Percentiles rank a stretch among this genome's conserved stretches.
Conservation (phyloP, 2,888 invertebrate species). For the Tinea semifulvella region DNA sequence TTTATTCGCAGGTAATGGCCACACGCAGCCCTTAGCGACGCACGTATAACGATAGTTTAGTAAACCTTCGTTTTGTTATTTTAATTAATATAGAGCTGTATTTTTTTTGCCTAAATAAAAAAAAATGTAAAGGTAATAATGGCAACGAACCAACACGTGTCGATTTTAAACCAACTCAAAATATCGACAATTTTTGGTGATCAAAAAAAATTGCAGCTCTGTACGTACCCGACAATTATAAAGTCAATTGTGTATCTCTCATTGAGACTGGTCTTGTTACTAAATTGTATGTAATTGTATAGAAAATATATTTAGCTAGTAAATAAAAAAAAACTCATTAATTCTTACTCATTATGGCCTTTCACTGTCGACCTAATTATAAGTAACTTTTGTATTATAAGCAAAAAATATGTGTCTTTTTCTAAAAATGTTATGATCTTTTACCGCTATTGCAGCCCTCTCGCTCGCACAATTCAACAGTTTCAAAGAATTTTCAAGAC, state of each 20-base stretch:
- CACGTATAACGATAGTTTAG: slow-evolving; percentile 71
- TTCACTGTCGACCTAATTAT: slow-evolving; percentile 9
- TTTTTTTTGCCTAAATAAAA: no score
- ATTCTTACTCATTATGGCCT: slow-evolving; percentile 10
- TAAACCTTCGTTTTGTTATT: no score
- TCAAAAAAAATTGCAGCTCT: no score
- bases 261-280: slow-evolving; percentile 47
- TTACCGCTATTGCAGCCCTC: no score
- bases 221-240: slow-evolving; percentile 11
- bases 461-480: no score
- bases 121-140: no score
- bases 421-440: background rate
- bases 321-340: slow-evolving; percentile 4
- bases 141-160: no score
- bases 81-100: no score
- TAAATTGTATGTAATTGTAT: slow-evolving; percentile 16
- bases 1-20: slow-evolving; percentile 49
- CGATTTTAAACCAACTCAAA: background rate
- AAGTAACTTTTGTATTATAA: slow-evolving; percentile 8
- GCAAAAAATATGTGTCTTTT: slow-evolving; percentile 7
- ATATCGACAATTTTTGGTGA: no score
- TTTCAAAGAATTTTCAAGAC: no score
- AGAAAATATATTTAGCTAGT: slow-evolving; percentile 2
- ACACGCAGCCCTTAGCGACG: slow-evolving; percentile 64
- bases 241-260: slow-evolving; percentile 38